Percentiles rank a stretch among this genome's conserved stretches.
phyloP scores from a whole-genome alignment of 2,113 vertebrate genomes.

The Cinclus mexicanus region DNA sequence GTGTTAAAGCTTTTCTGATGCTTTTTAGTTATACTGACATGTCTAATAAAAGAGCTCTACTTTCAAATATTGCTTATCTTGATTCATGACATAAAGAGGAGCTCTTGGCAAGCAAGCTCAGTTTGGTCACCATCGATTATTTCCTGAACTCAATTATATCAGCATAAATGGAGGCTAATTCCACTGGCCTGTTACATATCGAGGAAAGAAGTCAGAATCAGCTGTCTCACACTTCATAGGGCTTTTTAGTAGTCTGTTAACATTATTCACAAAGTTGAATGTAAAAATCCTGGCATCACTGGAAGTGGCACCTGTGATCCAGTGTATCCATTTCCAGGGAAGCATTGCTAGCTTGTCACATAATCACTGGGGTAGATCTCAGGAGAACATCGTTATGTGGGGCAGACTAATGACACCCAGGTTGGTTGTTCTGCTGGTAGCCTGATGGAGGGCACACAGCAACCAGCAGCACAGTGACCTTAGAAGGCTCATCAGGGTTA shows the following conservation, averaged over 20 bases:
- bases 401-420: background rate
- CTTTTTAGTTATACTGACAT: background rate
- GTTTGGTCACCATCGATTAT: background rate
- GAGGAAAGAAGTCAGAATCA: background rate
- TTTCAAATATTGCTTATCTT: background rate
- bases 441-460: background rate
- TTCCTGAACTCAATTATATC: background rate
- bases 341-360: background rate
- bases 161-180: background rate
- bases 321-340: accelerated
- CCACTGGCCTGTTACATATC: background rate
- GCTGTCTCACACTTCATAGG: background rate
- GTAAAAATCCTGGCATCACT: background rate
- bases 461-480: background rate
- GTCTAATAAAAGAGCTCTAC: background rate
- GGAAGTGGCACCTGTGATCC: background rate
- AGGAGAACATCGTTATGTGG: accelerated
- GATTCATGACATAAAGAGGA: background rate
- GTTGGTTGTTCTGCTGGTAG: background rate
- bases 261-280: background rate
- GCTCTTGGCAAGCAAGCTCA: background rate
- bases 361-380: background rate
- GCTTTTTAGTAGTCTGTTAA: background rate
- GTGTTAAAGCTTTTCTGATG: background rate
- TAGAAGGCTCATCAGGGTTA: background rate